Conservation (phyloP, 2,888 invertebrate species). For the Gastrophysa polygoni region DNA sequence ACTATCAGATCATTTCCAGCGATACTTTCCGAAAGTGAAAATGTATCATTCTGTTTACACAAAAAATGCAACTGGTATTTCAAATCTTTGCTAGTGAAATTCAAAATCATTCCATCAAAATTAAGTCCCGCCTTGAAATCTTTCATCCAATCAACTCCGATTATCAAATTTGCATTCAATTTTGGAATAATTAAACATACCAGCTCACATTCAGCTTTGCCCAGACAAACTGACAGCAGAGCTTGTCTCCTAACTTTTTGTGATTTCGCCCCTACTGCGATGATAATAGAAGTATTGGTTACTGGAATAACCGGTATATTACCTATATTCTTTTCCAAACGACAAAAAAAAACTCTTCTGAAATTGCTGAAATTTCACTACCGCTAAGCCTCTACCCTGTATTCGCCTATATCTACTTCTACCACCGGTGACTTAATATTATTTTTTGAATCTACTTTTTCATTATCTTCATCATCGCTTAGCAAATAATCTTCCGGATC, state of each 20-base stretch:
- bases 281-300: not conserved
- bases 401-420: not conserved
- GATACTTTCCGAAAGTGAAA: not conserved
- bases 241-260: not conserved
- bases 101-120: not conserved
- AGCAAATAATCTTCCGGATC: not conserved
- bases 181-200: not conserved
- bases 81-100: not conserved
- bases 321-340: not conserved
- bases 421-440: not conserved
- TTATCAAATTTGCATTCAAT: not conserved
- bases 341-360: slow-evolving; percentile 1
- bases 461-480: not conserved
- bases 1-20: too few relatives aligned
- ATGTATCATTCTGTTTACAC: not conserved
- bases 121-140: not conserved
- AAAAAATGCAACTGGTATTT: not conserved
- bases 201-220: not conserved
- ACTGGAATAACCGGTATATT: slow-evolving; percentile 2
- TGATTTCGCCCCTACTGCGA: slow-evolving; percentile 8
- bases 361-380: slow-evolving; percentile 12
- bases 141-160: not conserved
- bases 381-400: slow-evolving; percentile 3
- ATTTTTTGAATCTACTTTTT: not conserved
- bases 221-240: not conserved